Percentiles rank a stretch among this genome's conserved stretches.
Evolutionary conservation across 2,797 vertebrate genomes (phyloP).

Genomic region (Limnodromus scolopaceus): DNA sequence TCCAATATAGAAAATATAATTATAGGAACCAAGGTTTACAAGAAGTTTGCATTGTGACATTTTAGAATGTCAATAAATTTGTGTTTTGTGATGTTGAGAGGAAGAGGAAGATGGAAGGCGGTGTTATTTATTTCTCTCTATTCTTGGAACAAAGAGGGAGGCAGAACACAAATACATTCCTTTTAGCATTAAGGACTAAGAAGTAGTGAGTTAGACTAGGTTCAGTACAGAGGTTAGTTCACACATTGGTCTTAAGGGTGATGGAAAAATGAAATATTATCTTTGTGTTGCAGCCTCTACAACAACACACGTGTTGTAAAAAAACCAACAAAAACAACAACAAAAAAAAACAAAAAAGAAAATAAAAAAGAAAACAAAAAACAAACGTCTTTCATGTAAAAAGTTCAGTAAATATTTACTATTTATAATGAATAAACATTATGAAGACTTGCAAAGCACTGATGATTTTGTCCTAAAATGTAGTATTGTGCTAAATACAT

Average conservation of each 20-base stretch:
- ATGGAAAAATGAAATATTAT: slow-evolving; percentile 78
- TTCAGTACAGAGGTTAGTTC: slow-evolving; percentile 78
- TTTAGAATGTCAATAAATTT: slow-evolving; percentile 85
- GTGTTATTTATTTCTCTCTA: slow-evolving; percentile 89
- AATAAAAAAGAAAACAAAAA: not conserved
- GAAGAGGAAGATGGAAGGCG: slow-evolving; percentile 66
- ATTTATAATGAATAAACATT: slow-evolving; percentile 96
- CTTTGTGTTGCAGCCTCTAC: slow-evolving; percentile 85
- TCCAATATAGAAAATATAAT: slow-evolving; percentile 64
- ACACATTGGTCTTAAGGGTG: slow-evolving; percentile 84
- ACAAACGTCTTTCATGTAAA: slow-evolving; percentile 87
- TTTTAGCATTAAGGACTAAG: slow-evolving; percentile 78
- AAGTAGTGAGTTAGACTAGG: slow-evolving; percentile 78
- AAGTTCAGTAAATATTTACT: slow-evolving; percentile 93
- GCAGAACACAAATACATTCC: slow-evolving; percentile 84
- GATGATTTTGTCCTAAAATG: slow-evolving; percentile 71
- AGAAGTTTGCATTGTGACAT: slow-evolving; percentile 77
- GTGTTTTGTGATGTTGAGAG: slow-evolving; percentile 75
- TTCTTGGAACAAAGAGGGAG: slow-evolving; percentile 76
- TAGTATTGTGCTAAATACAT: slow-evolving; percentile 63
- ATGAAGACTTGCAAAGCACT: slow-evolving; percentile 78
- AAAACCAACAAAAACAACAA: not conserved
- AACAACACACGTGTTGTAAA: slow-evolving; percentile 84
- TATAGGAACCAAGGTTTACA: slow-evolving; percentile 80
- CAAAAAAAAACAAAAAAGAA: not conserved